Evolutionary conservation across 2,888 invertebrate species (phyloP).

Genomic region (Chrysolina haemoptera): DNA sequence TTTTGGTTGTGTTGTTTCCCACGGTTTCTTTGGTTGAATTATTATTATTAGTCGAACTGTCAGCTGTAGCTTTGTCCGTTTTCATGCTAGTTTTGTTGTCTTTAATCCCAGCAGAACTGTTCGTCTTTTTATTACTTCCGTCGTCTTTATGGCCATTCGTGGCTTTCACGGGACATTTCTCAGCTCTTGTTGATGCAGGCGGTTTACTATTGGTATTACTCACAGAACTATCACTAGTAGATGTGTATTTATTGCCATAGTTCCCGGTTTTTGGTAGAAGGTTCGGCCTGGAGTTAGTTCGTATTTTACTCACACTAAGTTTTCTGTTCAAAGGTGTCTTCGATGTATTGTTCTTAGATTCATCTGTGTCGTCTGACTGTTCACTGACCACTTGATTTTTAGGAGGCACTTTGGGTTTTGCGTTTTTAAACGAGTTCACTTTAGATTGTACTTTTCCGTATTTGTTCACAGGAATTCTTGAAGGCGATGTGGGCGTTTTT

Average conservation of each 20-base stretch:
- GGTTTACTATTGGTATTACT: slow-evolving; percentile 43
- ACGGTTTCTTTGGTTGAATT: slow-evolving; percentile 21
- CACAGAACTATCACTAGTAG: slow-evolving; percentile 54
- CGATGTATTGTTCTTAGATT: slow-evolving; percentile 45
- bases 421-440: slow-evolving; percentile 66
- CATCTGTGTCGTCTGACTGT: slow-evolving; percentile 55
- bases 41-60: background rate
- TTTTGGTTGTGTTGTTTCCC: background rate
- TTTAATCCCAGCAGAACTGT: slow-evolving; percentile 33
- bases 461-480: slow-evolving; percentile 60
- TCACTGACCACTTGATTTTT: slow-evolving; percentile 63
- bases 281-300: slow-evolving; percentile 53
- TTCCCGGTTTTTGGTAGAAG: slow-evolving; percentile 50
- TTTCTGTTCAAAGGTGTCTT: slow-evolving; percentile 51
- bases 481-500: slow-evolving; percentile 60
- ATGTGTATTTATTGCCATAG: slow-evolving; percentile 42
- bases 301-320: slow-evolving; percentile 56
- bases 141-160: background rate
- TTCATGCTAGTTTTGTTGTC: slow-evolving; percentile 21
- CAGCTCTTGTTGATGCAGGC: background rate
- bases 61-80: background rate
- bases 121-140: slow-evolving; percentile 31
- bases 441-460: slow-evolving; percentile 67
- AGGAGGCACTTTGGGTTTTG: slow-evolving; percentile 68
- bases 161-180: background rate